Evolutionary conservation across 2,888 invertebrate species (phyloP).

Genomic region (Bimastos eiseni): DNA sequence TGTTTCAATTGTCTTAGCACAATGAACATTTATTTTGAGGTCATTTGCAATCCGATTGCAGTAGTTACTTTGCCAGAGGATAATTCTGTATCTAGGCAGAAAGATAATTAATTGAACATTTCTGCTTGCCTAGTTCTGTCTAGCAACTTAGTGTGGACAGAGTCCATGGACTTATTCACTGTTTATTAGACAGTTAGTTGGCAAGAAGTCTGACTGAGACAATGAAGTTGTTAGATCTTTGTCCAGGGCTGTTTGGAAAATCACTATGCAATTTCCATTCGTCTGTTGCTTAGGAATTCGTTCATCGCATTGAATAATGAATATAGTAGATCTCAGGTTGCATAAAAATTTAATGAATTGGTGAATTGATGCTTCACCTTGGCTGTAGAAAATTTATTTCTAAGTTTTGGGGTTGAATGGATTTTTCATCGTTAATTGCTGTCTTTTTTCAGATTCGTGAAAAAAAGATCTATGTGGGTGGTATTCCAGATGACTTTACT

Average conservation of each 20-base stretch:
- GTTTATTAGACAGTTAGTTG: not conserved
- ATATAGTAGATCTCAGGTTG: not conserved
- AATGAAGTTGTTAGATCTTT: not conserved
- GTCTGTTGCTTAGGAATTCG: not conserved
- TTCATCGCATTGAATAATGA: not conserved
- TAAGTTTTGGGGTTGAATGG: not conserved
- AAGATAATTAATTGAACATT: not conserved
- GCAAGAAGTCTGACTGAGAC: not conserved
- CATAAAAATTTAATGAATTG: not conserved
- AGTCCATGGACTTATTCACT: not conserved
- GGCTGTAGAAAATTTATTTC: not conserved
- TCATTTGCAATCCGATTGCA: too few species aligned
- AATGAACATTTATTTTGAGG: too few species aligned
- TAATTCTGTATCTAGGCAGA: not conserved
- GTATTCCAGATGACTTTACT: not conserved
- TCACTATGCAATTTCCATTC: not conserved
- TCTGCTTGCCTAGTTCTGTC: not conserved
- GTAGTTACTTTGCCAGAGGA: too few species aligned
- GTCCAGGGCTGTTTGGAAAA: not conserved
- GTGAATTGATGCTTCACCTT: not conserved
- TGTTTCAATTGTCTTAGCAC: too few species aligned
- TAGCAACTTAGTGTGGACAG: conserved; percentile 13
- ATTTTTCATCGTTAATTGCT: not conserved
- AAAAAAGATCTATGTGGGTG: not conserved
- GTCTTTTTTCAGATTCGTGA: not conserved